Conservation (phyloP, 1,140 invertebrate genomes). For the Drosophila subpulchrella region DNA sequence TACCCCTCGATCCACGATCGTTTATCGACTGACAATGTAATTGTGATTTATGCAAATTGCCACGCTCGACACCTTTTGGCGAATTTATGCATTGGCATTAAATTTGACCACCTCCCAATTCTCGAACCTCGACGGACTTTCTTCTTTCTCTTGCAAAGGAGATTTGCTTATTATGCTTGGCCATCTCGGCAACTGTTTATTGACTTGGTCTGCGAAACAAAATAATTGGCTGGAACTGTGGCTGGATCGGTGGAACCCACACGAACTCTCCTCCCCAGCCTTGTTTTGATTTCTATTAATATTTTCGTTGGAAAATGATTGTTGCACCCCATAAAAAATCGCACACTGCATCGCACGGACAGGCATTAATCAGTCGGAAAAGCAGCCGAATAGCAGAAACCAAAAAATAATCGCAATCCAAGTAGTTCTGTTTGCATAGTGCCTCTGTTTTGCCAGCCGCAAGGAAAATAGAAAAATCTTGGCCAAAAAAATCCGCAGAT, state of each 20-base stretch:
- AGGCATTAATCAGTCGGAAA: conserved; percentile 69
- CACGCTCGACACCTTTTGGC: conserved; percentile 61
- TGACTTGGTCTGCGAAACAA: conserved; percentile 58
- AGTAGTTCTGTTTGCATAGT: conserved; percentile 65
- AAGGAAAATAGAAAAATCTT: conserved; percentile 55
- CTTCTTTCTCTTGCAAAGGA: conserved; percentile 34
- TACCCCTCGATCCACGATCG: conserved; percentile 47
- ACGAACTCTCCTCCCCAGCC: conserved; percentile 43
- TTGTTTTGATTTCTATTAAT: conserved; percentile 81
- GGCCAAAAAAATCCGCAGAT: conserved; percentile 36
- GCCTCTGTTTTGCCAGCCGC: conserved; percentile 29
- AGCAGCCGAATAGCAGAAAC: neutral
- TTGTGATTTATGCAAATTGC: conserved; percentile 81
- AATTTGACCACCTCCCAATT: conserved; percentile 28
- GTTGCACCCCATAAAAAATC: conserved; percentile 71
- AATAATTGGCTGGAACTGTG: conserved; percentile 39
- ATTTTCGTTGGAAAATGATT: conserved; percentile 78
- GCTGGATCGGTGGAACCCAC: conserved; percentile 33
- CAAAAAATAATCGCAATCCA: conserved; percentile 29
- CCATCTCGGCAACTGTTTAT: conserved; percentile 54
- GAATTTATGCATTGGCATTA: conserved; percentile 32
- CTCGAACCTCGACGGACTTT: conserved; percentile 38
- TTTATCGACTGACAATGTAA: conserved; percentile 77
- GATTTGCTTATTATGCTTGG: conserved; percentile 59
- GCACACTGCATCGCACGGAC: conserved; percentile 43